phyloP scores from a whole-genome alignment of 1,140 invertebrate genomes.

The Meteorus sp. region DNA sequence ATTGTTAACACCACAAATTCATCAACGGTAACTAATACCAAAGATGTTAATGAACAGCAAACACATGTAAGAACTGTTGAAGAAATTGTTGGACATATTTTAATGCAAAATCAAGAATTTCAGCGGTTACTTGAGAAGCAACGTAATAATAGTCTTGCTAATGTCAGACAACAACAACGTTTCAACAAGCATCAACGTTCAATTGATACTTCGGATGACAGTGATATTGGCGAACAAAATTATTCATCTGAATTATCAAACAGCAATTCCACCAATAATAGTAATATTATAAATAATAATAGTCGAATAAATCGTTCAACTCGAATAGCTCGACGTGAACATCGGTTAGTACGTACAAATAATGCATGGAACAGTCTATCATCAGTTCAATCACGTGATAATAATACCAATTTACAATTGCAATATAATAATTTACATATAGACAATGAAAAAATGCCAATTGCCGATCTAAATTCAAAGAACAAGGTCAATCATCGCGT shows the following conservation, averaged over 20 bases:
- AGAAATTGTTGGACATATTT: constrained; percentile 78
- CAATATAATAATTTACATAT: constrained; percentile 45
- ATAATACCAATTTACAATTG: constrained; percentile 36
- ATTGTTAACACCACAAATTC: constrained; percentile 20
- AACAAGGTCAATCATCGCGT: constrained; percentile 17
- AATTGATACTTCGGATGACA: constrained; percentile 52
- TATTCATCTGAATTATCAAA: constrained; percentile 60
- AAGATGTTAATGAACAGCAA: constrained; percentile 39
- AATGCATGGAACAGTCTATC: constrained; percentile 47
- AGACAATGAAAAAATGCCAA: neutral
- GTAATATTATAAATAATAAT: constrained; percentile 54
- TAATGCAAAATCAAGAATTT: constrained; percentile 83
- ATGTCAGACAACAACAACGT: constrained; percentile 62
- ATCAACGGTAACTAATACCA: constrained; percentile 33
- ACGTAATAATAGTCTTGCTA: constrained; percentile 59
- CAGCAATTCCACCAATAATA: constrained; percentile 57
- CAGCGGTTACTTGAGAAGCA: constrained; percentile 76
- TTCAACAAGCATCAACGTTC: constrained; percentile 48
- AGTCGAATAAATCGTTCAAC: constrained; percentile 46
- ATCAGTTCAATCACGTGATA: constrained; percentile 32
- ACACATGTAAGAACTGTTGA: constrained; percentile 65
- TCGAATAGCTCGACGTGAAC: constrained; percentile 34
- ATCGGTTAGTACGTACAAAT: constrained; percentile 40
- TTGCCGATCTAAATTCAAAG: neutral
- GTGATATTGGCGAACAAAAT: constrained; percentile 50